These are phyloP conservation scores for Zapornia atra DNA, from an alignment of 2,113 vertebrate species.

Conservation along the genomic window DNA sequence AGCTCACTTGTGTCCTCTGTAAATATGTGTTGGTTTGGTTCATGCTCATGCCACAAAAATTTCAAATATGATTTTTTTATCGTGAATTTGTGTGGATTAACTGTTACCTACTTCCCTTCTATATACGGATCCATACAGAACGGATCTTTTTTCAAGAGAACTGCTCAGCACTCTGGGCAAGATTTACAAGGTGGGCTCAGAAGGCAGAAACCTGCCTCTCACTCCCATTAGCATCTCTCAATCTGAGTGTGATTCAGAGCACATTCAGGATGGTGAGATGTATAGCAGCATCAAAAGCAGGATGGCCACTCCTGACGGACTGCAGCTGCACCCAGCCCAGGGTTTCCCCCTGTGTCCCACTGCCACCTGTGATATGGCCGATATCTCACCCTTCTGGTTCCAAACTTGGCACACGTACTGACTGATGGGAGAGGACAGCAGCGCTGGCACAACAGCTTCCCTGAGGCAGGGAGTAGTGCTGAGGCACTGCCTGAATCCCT, in stretches of 20 bases:
- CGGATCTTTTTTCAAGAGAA: not conserved
- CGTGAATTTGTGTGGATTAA: not conserved
- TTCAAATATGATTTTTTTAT: not conserved
- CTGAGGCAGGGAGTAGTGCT: not conserved
- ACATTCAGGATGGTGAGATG: not conserved
- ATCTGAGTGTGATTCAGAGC: not conserved
- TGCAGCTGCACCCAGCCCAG: not conserved
- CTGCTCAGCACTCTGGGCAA: not conserved
- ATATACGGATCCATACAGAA: not conserved
- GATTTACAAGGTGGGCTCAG: not conserved
- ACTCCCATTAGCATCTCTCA: not conserved
- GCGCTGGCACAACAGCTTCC: not conserved
- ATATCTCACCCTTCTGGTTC: not conserved
- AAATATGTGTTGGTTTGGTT: not conserved
- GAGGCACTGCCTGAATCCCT: not conserved
- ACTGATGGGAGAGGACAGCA: not conserved
- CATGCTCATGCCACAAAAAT: not conserved
- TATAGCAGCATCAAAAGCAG: not conserved
- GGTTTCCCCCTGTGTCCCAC: not conserved
- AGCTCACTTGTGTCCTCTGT: not conserved
- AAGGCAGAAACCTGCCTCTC: not conserved
- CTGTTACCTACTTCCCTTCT: not conserved
- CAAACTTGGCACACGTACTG: fast-evolving
- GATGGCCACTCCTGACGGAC: not conserved
- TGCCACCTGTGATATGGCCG: not conserved